A percentile compares a stretch with the other conserved stretches of the same genome.
Conservation (phyloP, 53 echinoderm and acorn worm genomes). For the Henricia sp. region DNA sequence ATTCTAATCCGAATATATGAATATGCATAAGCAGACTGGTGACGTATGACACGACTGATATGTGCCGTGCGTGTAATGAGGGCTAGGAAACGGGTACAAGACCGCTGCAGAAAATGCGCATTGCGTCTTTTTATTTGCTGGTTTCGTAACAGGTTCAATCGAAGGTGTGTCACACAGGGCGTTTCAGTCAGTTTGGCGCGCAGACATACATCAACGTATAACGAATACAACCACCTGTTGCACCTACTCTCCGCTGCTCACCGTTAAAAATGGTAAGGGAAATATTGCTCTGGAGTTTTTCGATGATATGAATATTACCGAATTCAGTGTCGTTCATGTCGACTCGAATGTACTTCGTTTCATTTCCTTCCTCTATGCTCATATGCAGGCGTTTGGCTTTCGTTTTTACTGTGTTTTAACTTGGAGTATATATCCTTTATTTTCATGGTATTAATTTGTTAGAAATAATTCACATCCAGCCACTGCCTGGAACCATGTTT, state of each 20-base stretch:
- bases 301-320: too few relatives aligned
- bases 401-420: too few relatives aligned
- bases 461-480: too few relatives aligned
- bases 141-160: neutral
- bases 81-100: neutral
- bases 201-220: neutral
- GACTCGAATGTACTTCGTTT: too few relatives aligned
- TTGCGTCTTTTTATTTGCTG: neutral
- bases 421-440: too few relatives aligned
- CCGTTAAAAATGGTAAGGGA: slow-evolving; percentile 13
- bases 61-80: neutral
- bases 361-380: too few relatives aligned
- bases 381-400: too few relatives aligned
- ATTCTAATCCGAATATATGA: neutral
- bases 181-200: neutral
- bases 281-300: too few relatives aligned
- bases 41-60: neutral
- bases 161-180: neutral
- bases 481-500: too few relatives aligned
- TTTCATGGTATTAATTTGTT: too few relatives aligned
- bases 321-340: too few relatives aligned
- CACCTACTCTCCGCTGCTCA: neutral
- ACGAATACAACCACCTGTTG: neutral
- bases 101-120: slow-evolving; percentile 10
- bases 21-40: slow-evolving; percentile 6